Percentiles rank a stretch among this genome's conserved stretches.
Conservation (phyloP, 2,888 invertebrate species). For the Agrochola lota region DNA sequence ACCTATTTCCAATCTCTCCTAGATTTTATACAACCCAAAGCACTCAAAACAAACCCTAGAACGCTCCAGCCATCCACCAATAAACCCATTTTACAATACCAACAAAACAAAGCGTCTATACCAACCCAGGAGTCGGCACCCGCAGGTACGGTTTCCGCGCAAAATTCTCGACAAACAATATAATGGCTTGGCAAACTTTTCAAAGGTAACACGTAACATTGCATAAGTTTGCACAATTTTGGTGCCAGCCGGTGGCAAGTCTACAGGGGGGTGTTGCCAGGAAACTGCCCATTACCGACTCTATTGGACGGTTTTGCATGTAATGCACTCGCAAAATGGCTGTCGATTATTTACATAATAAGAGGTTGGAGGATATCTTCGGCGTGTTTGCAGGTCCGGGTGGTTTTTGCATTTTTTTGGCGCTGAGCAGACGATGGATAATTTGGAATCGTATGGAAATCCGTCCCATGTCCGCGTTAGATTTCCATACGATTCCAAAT, state of each 20-base stretch:
- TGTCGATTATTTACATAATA: constrained; percentile 33
- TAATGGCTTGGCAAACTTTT: constrained; percentile 72
- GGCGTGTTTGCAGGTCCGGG: background rate
- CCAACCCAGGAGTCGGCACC: constrained; percentile 32
- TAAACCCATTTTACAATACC: constrained; percentile 39
- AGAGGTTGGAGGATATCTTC: background rate
- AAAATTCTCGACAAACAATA: constrained; percentile 53
- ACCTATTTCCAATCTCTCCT: background rate
- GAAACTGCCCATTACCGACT: constrained; percentile 44
- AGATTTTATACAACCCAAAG: background rate
- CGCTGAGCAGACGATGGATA: no score
- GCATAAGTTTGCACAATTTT: constrained; percentile 79
- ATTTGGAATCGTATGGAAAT: no score
- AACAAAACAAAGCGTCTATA: constrained; percentile 21
- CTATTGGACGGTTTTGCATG: constrained; percentile 37
- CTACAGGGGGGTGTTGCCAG: constrained; percentile 59
- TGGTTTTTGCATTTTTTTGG: background rate
- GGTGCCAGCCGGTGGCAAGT: constrained; percentile 76
- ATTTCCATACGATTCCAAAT: no score
- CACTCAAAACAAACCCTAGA: constrained; percentile 19
- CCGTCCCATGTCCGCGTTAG: no score
- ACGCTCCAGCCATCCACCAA: background rate
- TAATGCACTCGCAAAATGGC: constrained; percentile 53
- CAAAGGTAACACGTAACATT: constrained; percentile 65
- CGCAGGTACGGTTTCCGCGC: constrained; percentile 53